Percentiles rank a stretch among this genome's conserved stretches.
Conservation (phyloP, 1,140 invertebrate species). For the Heliconius nattereri region DNA sequence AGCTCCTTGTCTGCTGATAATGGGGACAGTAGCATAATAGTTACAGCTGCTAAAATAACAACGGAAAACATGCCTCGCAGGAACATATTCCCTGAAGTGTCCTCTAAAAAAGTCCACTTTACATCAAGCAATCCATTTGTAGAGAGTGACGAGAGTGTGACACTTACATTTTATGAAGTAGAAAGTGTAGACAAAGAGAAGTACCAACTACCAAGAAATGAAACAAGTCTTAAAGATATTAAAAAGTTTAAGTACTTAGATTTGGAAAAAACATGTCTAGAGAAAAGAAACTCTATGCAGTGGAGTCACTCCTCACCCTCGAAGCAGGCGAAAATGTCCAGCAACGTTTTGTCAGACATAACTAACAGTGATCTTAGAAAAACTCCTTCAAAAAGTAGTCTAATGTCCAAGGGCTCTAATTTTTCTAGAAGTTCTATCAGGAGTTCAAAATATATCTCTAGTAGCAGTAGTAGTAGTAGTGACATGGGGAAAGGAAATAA, state of each 20-base stretch:
- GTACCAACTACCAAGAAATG: slow-evolving; percentile 43
- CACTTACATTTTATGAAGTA: slow-evolving; percentile 77
- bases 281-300: slow-evolving; percentile 64
- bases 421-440: slow-evolving; percentile 51
- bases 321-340: slow-evolving; percentile 62
- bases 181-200: slow-evolving; percentile 60
- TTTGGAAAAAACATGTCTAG: slow-evolving; percentile 59
- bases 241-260: slow-evolving; percentile 79
- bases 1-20: slow-evolving; percentile 82
- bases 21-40: slow-evolving; percentile 80
- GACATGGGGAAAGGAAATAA: slow-evolving; percentile 43
- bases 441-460: slow-evolving; percentile 50
- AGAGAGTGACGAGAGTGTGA: slow-evolving; percentile 78
- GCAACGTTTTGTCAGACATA: slow-evolving; percentile 63
- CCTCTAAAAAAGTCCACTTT: slow-evolving; percentile 75
- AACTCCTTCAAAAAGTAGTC: slow-evolving; percentile 67
- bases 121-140: slow-evolving; percentile 74
- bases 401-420: slow-evolving; percentile 59
- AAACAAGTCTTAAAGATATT: slow-evolving; percentile 59
- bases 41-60: slow-evolving; percentile 81
- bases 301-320: slow-evolving; percentile 71
- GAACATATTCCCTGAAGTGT: slow-evolving; percentile 67
- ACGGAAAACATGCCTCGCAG: slow-evolving; percentile 73
- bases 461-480: slow-evolving; percentile 41
- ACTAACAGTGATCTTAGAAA: slow-evolving; percentile 62